Evolutionary conservation across 2,797 vertebrate genomes (phyloP).

Genomic region (Toxotes lorentzi): DNA sequence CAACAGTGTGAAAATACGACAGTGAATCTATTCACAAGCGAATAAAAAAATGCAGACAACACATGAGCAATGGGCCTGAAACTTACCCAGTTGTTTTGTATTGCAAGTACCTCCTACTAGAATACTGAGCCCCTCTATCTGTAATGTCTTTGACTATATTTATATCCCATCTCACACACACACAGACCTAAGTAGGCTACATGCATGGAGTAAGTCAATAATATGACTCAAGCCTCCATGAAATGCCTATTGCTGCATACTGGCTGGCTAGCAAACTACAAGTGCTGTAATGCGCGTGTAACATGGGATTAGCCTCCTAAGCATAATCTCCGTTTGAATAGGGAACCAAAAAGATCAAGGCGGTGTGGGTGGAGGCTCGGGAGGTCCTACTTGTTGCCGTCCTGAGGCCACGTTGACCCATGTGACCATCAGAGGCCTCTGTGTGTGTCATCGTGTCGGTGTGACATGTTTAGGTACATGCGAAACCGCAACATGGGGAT

Average conservation of each 20-base stretch:
- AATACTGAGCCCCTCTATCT: conserved; percentile 61
- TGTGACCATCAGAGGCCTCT: neutral
- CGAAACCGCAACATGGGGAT: conserved; percentile 33
- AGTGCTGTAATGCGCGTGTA: conserved; percentile 64
- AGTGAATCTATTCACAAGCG: conserved; percentile 63
- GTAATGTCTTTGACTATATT: conserved; percentile 61
- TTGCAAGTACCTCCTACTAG: conserved; percentile 72
- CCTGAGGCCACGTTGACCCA: neutral
- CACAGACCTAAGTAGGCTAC: conserved; percentile 47
- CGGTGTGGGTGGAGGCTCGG: conserved; percentile 25
- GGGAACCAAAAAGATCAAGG: conserved; percentile 45
- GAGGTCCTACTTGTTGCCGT: conserved; percentile 61
- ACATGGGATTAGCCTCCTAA: conserved; percentile 69
- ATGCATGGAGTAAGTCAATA: conserved; percentile 69
- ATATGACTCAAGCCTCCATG: conserved; percentile 70
- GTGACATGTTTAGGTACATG: conserved; percentile 4
- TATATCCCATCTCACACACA: conserved; percentile 52
- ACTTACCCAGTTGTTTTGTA: conserved; percentile 67
- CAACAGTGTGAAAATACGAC: conserved; percentile 60
- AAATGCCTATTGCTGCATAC: conserved; percentile 60
- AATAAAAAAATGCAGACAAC: conserved; percentile 49
- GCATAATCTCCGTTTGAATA: conserved; percentile 63
- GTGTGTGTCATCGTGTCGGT: conserved; percentile 26
- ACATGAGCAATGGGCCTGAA: conserved; percentile 65
- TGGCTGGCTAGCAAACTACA: conserved; percentile 41